phyloP scores from a whole-genome alignment of 2,797 vertebrate species.

The Alca torda region DNA sequence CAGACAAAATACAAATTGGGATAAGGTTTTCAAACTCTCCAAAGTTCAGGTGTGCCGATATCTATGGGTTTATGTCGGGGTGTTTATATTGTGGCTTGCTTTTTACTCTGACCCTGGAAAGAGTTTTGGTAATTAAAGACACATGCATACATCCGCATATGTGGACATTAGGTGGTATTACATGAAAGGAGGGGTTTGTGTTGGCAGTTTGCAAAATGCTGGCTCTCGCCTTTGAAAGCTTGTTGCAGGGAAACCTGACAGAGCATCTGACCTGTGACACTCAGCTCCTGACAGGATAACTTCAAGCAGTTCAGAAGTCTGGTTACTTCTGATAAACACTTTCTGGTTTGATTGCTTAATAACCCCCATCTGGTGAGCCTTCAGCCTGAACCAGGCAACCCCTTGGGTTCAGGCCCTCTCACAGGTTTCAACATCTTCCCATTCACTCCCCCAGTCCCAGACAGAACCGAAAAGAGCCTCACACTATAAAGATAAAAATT shows the following conservation, averaged over 20 bases:
- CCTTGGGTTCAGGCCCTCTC: neutral
- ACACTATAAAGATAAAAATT: neutral
- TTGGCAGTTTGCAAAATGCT: neutral
- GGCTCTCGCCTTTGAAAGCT: neutral
- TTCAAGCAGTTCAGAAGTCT: neutral
- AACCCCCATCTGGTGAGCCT: neutral
- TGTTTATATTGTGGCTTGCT: neutral
- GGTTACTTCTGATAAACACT: neutral
- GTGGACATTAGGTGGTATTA: neutral
- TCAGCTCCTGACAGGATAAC: neutral
- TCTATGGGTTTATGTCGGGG: neutral
- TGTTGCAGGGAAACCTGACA: neutral
- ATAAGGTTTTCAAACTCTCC: neutral
- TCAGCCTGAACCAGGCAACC: neutral
- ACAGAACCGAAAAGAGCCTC: neutral
- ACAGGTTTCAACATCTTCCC: neutral
- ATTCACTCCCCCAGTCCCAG: neutral
- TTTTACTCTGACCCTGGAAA: neutral
- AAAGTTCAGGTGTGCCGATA: neutral
- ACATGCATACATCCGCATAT: neutral
- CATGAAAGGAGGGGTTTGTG: neutral
- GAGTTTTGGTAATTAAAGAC: neutral
- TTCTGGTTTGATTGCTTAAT: neutral
- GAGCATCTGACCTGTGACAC: neutral
- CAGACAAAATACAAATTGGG: neutral